Conservation (phyloP, 2,113 vertebrate genomes). For the Catagonus wagneri region DNA sequence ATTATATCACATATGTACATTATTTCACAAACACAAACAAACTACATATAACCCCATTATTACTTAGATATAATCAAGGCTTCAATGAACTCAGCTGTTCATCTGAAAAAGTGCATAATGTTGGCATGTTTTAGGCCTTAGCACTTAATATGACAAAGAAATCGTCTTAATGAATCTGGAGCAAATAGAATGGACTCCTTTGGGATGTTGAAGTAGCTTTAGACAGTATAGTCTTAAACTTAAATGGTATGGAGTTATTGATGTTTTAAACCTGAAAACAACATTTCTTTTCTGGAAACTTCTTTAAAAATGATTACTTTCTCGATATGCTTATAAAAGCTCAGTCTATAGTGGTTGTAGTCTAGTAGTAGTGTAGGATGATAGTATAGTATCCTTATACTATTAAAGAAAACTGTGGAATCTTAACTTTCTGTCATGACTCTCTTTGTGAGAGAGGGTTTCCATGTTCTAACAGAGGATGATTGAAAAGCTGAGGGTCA, state of each 20-base stretch:
- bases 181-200: not conserved
- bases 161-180: not conserved
- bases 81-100: not conserved
- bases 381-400: too few relatives aligned
- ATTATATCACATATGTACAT: not conserved
- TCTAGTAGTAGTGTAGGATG: too few relatives aligned
- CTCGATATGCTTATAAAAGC: not conserved
- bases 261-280: not conserved
- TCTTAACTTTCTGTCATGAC: not conserved
- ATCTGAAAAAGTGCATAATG: slow-evolving; percentile 26
- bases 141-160: not conserved
- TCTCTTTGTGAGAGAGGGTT: not conserved
- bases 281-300: not conserved
- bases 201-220: not conserved
- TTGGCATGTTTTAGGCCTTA: not conserved
- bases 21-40: not conserved
- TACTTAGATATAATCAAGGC: not conserved
- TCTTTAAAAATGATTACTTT: slow-evolving; percentile 18
- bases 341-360: not conserved
- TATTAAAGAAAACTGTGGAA: not conserved
- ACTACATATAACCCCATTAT: not conserved
- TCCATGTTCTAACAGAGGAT: not conserved
- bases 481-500: not conserved
- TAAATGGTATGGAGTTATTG: not conserved
- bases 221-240: not conserved